Conservation (phyloP, 2,888 invertebrate genomes). For the Zootermopsis nevadensis region DNA sequence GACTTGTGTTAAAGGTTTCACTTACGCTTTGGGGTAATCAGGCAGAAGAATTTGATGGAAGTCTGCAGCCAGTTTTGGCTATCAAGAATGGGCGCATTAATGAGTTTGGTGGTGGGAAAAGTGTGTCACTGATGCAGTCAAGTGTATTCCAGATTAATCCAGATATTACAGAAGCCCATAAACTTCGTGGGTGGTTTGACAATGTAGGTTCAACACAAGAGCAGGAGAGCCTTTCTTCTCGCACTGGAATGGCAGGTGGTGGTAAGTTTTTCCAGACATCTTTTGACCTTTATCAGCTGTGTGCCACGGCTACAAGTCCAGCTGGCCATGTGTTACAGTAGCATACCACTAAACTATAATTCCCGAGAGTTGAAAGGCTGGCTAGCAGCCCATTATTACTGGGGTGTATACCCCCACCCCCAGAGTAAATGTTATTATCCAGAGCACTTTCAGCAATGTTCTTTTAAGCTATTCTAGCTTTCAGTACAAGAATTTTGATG, state of each 20-base stretch:
- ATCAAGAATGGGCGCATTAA: slow-evolving; percentile 86
- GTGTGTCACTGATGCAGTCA: slow-evolving; percentile 67
- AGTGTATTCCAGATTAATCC: slow-evolving; percentile 85
- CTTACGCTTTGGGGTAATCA: slow-evolving; percentile 93
- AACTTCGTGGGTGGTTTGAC: slow-evolving; percentile 92
- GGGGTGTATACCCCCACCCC: no score
- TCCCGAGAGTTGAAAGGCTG: no score
- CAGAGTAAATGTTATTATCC: no score
- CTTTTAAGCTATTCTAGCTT: no score
- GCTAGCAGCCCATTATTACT: no score
- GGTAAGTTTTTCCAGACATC: neutral
- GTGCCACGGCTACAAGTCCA: no score
- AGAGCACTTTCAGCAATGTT: no score
- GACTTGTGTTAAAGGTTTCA: slow-evolving; percentile 66
- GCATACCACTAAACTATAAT: no score
- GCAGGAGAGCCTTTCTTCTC: slow-evolving; percentile 73
- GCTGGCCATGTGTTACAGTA: no score
- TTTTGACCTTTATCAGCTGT: no score
- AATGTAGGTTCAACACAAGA: slow-evolving; percentile 76
- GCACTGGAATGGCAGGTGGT: slow-evolving; percentile 54
- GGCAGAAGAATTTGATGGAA: slow-evolving; percentile 86
- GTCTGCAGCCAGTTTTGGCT: slow-evolving; percentile 82
- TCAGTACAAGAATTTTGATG: no score
- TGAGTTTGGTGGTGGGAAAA: slow-evolving; percentile 89
- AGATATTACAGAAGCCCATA: slow-evolving; percentile 87